These are phyloP conservation scores for Psittacula echo DNA, from an alignment of 2,797 vertebrate genomes.

Conservation along the genomic window DNA sequence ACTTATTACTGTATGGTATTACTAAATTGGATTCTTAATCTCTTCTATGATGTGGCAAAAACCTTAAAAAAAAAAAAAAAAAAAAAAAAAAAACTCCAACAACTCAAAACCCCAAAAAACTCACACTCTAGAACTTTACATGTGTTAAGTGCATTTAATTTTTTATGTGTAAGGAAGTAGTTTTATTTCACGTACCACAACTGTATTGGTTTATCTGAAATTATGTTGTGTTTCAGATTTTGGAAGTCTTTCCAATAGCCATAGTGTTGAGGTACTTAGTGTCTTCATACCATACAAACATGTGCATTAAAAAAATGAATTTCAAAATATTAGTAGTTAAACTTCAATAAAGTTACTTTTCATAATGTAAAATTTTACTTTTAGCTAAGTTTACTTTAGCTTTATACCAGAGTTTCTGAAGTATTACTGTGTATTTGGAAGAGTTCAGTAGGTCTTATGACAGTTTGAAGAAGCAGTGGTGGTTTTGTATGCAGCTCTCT, in stretches of 20 bases:
- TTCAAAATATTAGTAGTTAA: neutral
- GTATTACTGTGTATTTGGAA: neutral
- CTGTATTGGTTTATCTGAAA: neutral
- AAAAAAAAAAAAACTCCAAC: neutral
- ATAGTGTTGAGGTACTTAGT: neutral
- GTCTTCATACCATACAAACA: neutral
- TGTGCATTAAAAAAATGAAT: neutral
- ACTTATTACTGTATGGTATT: neutral
- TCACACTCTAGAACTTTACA: neutral
- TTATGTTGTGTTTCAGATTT: neutral
- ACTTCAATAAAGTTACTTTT: neutral
- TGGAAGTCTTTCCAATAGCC: neutral
- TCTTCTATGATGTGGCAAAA: neutral
- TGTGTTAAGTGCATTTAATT: neutral
- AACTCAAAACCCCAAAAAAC: neutral
- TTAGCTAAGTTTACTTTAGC: neutral
- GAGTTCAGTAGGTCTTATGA: neutral
- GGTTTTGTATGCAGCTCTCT: neutral
- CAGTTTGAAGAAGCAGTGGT: neutral
- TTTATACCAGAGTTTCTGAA: neutral
- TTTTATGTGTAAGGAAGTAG: neutral
- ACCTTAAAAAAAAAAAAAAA: neutral
- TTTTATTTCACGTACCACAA: neutral
- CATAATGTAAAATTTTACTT: neutral
- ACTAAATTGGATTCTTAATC: slow-evolving; percentile 3